These are phyloP conservation scores for Spinibarbus caldwelli DNA, from an alignment of 2,797 vertebrate species.

Conservation along the genomic window DNA sequence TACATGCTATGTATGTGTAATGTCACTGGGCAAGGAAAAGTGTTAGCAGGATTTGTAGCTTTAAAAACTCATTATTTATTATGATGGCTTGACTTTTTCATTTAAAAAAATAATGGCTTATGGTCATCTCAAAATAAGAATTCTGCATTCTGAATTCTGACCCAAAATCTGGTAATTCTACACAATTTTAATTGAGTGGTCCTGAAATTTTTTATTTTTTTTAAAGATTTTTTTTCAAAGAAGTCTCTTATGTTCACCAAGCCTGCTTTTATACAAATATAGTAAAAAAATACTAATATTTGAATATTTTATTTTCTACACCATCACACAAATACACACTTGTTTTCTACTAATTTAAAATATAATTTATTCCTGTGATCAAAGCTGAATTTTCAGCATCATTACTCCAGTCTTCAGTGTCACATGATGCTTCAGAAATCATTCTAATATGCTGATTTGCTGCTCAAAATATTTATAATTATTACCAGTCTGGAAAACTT, in stretches of 20 bases:
- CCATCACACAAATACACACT: not conserved
- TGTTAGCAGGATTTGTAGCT: not conserved
- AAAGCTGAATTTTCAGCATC: not conserved
- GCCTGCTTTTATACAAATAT: not conserved
- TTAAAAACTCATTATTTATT: not conserved
- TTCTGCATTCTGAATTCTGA: not conserved
- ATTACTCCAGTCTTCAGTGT: no score
- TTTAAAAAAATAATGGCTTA: constrained; percentile 7
- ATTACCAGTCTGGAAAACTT: not conserved
- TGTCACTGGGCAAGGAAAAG: not conserved
- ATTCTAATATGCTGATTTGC: not conserved
- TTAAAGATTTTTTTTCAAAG: no score
- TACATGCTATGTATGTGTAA: not conserved
- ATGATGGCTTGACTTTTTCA: not conserved
- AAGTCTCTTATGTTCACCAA: not conserved
- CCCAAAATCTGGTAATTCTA: not conserved
- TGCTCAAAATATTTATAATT: not conserved
- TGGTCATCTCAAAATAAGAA: not conserved
- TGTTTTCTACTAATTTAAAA: not conserved
- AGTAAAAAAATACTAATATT: no score
- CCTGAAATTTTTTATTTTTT: no score
- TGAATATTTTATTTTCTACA: not conserved
- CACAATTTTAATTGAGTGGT: not conserved
- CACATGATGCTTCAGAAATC: not conserved
- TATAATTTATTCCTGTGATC: not conserved